Evolutionary conservation across 2,113 vertebrate genomes (phyloP).

Genomic region (Cnemophilus loriae): DNA sequence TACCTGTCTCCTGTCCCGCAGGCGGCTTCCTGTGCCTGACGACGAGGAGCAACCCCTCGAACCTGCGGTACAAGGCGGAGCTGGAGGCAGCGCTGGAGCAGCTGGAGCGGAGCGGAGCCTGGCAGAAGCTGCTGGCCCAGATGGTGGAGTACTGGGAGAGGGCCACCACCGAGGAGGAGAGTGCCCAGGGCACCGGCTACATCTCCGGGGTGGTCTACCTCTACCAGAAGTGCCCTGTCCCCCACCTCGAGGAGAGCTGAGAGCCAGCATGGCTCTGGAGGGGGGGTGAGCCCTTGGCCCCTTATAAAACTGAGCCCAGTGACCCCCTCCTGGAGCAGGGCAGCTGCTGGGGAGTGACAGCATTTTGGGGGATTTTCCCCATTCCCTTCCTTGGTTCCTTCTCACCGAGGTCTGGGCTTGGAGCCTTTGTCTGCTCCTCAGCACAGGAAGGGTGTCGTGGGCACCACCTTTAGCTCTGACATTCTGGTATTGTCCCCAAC

Average conservation of each 20-base stretch:
- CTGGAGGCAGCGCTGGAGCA: constrained; percentile 69
- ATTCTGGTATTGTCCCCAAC: background rate
- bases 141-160: constrained; percentile 82
- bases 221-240: constrained; percentile 68
- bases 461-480: background rate
- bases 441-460: background rate
- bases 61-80: constrained; percentile 73
- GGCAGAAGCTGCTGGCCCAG: constrained; percentile 66
- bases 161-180: constrained; percentile 71
- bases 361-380: background rate
- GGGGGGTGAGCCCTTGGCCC: too few relatives aligned
- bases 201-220: constrained; percentile 82
- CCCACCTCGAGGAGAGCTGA: background rate
- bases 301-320: background rate
- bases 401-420: accelerated
- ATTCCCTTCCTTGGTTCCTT: background rate
- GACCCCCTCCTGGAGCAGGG: background rate
- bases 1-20: background rate
- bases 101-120: constrained; percentile 74
- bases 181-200: constrained; percentile 51
- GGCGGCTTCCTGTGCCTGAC: constrained; percentile 89
- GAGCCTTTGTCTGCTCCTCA: background rate
- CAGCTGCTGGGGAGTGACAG: background rate
- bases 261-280: accelerated
- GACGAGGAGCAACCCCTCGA: constrained; percentile 78